Base-by-base conservation (phyloP, 92 coral and sea anemone genomes). In the Palythoa heliodiscus region DNA sequence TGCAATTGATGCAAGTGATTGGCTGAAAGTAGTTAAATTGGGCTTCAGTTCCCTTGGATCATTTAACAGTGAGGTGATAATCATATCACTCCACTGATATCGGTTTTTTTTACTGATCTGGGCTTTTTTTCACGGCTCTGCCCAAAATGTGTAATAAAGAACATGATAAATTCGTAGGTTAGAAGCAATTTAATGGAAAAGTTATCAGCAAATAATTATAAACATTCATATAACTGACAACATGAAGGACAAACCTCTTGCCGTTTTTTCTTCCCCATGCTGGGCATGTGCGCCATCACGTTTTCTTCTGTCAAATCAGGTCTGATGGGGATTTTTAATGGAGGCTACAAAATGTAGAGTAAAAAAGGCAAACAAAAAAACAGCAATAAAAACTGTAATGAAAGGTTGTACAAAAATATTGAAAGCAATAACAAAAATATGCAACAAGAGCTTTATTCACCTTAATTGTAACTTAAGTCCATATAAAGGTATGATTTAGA, bases 221-320 rank as follows among this genome's bases (percentile, higher is more conserved):
- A 9, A 67, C 23, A 23, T 25, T 69, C 43, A 69, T 3, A 1
- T 9, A 8, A 25, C 5, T 67, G 13, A 24, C 2, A 11, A 69
- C 12, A 20, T 15, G 8, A 22, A 22, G 12, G 35, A 4, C 76
- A 60, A 24, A 94, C 98, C 95, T 94, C 95, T 63, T 90, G 91
- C 35, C 88, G 86, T 61, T 90, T 94, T 71, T 80, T 94, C 79
- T 86, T 89, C 82, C 92, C 93, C 85, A 94, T 57, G 50, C 87
- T 91, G 11, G 98, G 98, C 98, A 94, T 94, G 78, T 88, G 98
- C 2, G 91, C 77, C 95, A 94, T 94, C 40, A 94, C 86, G 55
- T 87, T 89, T 23, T 92, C 87, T 37, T 84, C 53, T 2, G 93
- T 94, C 43, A 94, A 73, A 70, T 90, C 98, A 74, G 90, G 77